A percentile compares a stretch with the other conserved stretches of the same genome.
Evolutionary conservation across 2,113 vertebrate genomes (phyloP).

Genomic region (Cryptoleucopteryx plumbea): DNA sequence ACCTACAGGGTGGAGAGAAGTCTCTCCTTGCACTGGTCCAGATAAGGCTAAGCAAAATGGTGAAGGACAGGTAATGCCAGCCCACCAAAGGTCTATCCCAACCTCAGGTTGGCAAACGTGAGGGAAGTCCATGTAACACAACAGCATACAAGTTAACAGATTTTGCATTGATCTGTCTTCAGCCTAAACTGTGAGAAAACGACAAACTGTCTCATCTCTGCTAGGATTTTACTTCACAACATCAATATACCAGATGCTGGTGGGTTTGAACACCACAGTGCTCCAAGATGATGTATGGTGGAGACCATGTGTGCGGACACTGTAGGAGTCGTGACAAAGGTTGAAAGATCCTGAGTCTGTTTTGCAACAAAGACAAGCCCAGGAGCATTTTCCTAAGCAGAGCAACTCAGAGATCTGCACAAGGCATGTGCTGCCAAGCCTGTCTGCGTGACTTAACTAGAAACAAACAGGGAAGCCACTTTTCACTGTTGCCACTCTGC

Average conservation of each 20-base stretch:
- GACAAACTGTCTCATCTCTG: background rate
- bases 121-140: background rate
- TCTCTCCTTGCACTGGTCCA: background rate
- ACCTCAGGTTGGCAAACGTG: accelerated
- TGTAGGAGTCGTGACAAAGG: background rate
- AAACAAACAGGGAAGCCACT: background rate
- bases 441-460: background rate
- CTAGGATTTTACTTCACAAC: background rate
- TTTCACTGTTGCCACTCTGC: background rate
- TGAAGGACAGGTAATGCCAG: background rate
- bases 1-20: background rate
- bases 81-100: background rate
- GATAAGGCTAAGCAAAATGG: background rate
- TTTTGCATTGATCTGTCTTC: background rate
- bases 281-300: accelerated
- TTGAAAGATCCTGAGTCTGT: background rate
- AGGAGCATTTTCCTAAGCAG: background rate
- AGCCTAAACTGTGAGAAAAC: background rate
- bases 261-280: background rate
- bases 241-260: accelerated
- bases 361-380: background rate
- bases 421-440: background rate
- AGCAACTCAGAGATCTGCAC: background rate
- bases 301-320: accelerated
- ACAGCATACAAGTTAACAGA: background rate